Percentiles rank a stretch among this genome's conserved stretches.
phyloP scores from a whole-genome alignment of 2,113 vertebrate genomes.

The Bos javanicus region DNA sequence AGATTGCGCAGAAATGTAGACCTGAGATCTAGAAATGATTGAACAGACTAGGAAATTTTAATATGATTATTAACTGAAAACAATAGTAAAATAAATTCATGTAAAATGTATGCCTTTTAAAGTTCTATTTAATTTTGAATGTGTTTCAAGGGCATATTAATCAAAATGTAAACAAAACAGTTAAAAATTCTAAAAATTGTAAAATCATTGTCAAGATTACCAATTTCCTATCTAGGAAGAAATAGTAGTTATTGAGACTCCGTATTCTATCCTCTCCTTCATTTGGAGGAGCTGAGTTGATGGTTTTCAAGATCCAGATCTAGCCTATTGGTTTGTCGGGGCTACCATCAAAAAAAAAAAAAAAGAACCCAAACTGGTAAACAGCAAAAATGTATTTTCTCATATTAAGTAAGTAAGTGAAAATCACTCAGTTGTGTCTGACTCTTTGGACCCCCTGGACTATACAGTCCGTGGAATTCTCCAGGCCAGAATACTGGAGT shows the following conservation, averaged over 20 bases:
- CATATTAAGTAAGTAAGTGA: not conserved
- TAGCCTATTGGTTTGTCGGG: not conserved
- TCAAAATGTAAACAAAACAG: conserved; percentile 46
- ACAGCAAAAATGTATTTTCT: not conserved
- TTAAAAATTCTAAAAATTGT: not conserved
- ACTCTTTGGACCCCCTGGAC: not conserved
- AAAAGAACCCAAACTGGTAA: not conserved
- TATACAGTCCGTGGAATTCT: not conserved
- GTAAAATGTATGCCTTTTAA: not conserved
- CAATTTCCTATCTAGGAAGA: not conserved
- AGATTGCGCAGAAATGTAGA: not conserved
- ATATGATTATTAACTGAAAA: not conserved
- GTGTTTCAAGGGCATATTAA: not conserved
- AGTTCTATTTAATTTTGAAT: conserved; percentile 25
- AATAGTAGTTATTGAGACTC: conserved; percentile 7
- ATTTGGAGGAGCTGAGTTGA: not conserved
- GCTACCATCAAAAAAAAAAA: not conserved
- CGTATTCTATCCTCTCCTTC: not conserved
- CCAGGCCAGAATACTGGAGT: not conserved
- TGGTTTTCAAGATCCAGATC: not conserved
- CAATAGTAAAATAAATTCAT: not conserved
- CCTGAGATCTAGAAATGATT: not conserved
- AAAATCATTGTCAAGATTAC: not conserved
- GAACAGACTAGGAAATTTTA: conserved; percentile 33
- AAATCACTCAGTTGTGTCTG: not conserved